Base-by-base conservation (phyloP, 2,888 invertebrate genomes). In the Folsomia manolachei region DNA sequence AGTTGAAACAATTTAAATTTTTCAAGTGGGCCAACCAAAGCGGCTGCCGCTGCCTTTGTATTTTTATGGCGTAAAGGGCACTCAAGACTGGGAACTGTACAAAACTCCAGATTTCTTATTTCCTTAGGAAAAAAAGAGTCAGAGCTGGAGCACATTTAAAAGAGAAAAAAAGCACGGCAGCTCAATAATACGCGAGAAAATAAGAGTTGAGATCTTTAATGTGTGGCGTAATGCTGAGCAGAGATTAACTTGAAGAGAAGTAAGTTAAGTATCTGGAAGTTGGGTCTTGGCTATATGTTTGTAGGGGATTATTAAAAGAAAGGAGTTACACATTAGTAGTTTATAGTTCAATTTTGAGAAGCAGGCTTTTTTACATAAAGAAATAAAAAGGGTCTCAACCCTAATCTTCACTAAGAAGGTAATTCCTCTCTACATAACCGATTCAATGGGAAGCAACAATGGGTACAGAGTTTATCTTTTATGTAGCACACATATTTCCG, bases 1-100 rank as follows among this genome's bases (percentile, higher is more conserved):
- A 67, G 67, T 26, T 67, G 67, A 53, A 67, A 67, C 67, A 67
- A 67, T 67, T 67, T 67, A 67, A 56, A 67, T 67, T 67, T 64
- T 66, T 67, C 51, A 25, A 60, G 26, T 67, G 51, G 27, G 11
- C 25, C 9, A n/a, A 60, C 4, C 23, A 60, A 60, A 21, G 60
- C n/a, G 60, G 60, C n/a, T n/a, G n/a, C n/a, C n/a, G 39, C 7
- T 39, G 14, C 64, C 27, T 26, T 64, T 64, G 64, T 64, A 64
- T 64, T 64, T 64, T 64, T 64, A 39, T n/a, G n/a, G n/a, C n/a
- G n/a, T n/a, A n/a, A n/a, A n/a, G n/a, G n/a, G n/a, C n/a, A n/a
- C n/a, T n/a, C n/a, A n/a, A n/a, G n/a, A n/a, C n/a, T n/a, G n/a
- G n/a, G n/a, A n/a, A n/a, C n/a, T n/a, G n/a, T n/a, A n/a, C n/a